Percentiles rank a stretch among this genome's conserved stretches.
These are phyloP conservation scores for Xiphydria camelus DNA, from an alignment of 2,888 invertebrate species.

Conservation along the genomic window DNA sequence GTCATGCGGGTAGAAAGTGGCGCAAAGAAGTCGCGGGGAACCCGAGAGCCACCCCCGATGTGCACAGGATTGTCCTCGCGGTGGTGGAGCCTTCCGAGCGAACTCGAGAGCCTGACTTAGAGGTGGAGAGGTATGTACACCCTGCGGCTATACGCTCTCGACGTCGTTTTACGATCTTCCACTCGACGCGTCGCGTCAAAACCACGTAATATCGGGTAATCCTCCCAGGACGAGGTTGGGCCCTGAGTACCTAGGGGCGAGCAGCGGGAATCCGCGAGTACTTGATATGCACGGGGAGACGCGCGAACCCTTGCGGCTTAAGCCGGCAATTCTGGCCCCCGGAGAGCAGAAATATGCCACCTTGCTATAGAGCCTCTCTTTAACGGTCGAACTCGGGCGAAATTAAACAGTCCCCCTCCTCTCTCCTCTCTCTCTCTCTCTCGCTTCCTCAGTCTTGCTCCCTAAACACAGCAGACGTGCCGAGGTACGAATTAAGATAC, in stretches of 20 bases:
- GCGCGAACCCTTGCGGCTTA: conserved; percentile 36
- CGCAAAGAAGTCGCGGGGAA: too few species aligned
- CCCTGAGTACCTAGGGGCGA: conserved; percentile 3
- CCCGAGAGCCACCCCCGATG: too few species aligned
- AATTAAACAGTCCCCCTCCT: conserved; percentile 38
- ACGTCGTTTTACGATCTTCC: conserved; percentile 47
- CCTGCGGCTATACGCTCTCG: too few species aligned
- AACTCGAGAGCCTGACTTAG: too few species aligned
- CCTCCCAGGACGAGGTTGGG: conserved; percentile 9
- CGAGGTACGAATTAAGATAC: too few species aligned
- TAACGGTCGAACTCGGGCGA: conserved; percentile 43
- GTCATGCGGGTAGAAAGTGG: too few species aligned
- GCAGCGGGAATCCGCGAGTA: conserved; percentile 29
- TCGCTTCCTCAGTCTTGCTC: not conserved
- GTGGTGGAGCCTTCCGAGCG: too few species aligned
- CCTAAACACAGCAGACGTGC: too few species aligned
- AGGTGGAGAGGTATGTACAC: too few species aligned
- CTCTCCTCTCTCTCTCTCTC: not conserved
- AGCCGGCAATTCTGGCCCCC: conserved; percentile 45
- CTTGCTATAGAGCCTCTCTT: conserved; percentile 41
- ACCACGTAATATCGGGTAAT: conserved; percentile 48
- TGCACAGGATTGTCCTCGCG: too few species aligned
- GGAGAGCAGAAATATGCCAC: conserved; percentile 46
- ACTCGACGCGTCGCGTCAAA: conserved; percentile 43
- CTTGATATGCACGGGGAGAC: conserved; percentile 48